A percentile compares a stretch with the other conserved stretches of the same genome.
These are phyloP conservation scores for Holacanthus passer DNA, from an alignment of 2,113 vertebrate species.

Conservation along the genomic window DNA sequence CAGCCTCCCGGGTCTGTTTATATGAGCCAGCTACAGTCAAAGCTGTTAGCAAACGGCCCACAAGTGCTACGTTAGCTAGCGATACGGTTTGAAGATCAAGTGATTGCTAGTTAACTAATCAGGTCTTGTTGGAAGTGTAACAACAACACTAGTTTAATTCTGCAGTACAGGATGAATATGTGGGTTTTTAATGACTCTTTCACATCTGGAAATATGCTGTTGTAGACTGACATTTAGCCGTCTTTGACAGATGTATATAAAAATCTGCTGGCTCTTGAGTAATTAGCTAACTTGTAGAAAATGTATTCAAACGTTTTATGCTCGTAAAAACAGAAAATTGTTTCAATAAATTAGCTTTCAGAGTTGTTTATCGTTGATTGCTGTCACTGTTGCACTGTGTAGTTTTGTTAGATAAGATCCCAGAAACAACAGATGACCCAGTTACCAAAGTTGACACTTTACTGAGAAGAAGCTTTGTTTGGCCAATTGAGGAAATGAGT, in stretches of 20 bases:
- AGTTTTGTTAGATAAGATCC: constrained; percentile 11
- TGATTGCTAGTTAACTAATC: constrained; percentile 38
- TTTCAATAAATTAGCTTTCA: background rate
- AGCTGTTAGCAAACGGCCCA: constrained; percentile 19
- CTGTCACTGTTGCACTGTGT: background rate
- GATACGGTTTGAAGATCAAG: constrained; percentile 36
- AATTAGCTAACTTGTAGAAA: too few species aligned
- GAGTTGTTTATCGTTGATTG: background rate
- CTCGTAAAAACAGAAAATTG: background rate
- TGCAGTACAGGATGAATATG: background rate
- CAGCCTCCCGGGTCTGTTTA: background rate
- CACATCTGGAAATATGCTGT: background rate
- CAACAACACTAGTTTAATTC: background rate
- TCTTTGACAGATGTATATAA: background rate
- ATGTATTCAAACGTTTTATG: too few species aligned
- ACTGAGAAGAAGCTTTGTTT: background rate
- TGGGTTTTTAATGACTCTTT: background rate
- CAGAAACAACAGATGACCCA: constrained; percentile 26
- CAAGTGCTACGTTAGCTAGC: constrained; percentile 55
- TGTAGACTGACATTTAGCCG: background rate
- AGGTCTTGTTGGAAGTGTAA: background rate
- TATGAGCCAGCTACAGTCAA: background rate
- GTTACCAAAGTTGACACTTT: constrained; percentile 24
- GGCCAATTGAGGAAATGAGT: background rate
- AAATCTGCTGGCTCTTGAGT: background rate